Base-by-base conservation (phyloP, 2,113 vertebrate species). In the Oxyura jamaicensis region DNA sequence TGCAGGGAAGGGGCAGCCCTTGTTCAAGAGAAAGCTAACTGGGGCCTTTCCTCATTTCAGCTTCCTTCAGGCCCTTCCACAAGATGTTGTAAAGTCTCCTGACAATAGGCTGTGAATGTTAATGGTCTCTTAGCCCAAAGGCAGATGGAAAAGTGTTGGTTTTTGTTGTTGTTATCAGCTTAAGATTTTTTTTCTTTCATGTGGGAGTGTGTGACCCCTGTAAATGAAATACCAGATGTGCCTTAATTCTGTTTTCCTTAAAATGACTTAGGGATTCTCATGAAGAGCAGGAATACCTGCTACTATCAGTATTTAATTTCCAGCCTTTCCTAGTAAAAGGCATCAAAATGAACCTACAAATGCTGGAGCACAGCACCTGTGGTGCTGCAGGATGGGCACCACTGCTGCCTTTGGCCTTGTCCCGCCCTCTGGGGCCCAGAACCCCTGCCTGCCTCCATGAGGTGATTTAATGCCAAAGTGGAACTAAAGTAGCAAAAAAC, bases 171-270 rank as follows among this genome's bases (percentile, higher is more conserved):
- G 87, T 86, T 91, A 86, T 62, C 88, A 23, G 41, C 55, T 71
- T 80, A 67, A 78, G 76, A 31, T 35, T 58, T 9, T 46, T 58
- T 62, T 69, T 76, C 91, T 96, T 95, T 94, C 92, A 92, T 87
- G 86, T 69, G 86, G 77, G 74, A 93, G 73, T 14, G 31, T 66
- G 59, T 36, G 89, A 82, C 50, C 65, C 71, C 83, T 85, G 68
- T 85, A 93, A 92, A 94, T 87, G 66, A 93, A 91, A 39, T 66
- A 74, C 88, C 95, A 97, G 93, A 93, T 95, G 94, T 94, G 78
- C 84, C 25, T 6, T 42, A 75, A 35, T 77, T 60, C 81, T n/a
- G 44, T 23, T 84, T 36, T 22, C 63, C 67, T 72, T 63, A 19
- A 39, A 74, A 23, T 3, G 22, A 6, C 16, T 35, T 12, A 39